Evolutionary conservation across 2,888 invertebrate genomes (phyloP).

Genomic region (Argynnis bischoffii): DNA sequence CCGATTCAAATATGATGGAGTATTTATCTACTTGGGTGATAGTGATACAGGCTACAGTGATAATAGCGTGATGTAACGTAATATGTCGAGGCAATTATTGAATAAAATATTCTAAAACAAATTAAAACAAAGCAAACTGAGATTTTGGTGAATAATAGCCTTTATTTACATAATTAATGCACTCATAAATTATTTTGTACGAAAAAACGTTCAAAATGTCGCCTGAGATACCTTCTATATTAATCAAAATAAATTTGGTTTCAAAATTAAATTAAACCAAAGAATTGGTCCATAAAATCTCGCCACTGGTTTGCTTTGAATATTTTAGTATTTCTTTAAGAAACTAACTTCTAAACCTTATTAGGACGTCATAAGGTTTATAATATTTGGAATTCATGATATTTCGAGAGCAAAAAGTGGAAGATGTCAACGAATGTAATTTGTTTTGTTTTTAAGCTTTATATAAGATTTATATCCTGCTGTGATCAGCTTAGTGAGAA

Average conservation of each 20-base stretch:
- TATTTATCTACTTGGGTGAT: too few relatives aligned
- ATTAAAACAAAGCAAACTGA: background rate
- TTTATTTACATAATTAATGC: slow-evolving; percentile 42
- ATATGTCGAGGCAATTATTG: too few relatives aligned
- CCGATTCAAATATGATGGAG: too few relatives aligned
- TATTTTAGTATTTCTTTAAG: background rate
- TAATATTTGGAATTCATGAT: slow-evolving; percentile 8
- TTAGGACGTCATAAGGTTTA: background rate
- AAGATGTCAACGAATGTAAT: slow-evolving; percentile 55
- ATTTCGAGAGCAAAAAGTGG: slow-evolving; percentile 33
- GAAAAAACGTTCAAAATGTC: slow-evolving; percentile 53
- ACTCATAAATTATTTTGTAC: slow-evolving; percentile 40
- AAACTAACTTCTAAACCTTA: slow-evolving; percentile 14
- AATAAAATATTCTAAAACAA: too few relatives aligned
- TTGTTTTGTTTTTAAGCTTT: slow-evolving; percentile 54
- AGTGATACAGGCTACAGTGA: too few relatives aligned
- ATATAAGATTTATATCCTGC: slow-evolving; percentile 63
- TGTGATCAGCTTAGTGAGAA: slow-evolving; percentile 35
- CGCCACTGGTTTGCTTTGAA: slow-evolving; percentile 34
- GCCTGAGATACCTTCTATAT: slow-evolving; percentile 50
- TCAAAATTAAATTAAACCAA: slow-evolving; percentile 65
- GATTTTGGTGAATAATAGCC: slow-evolving; percentile 21
- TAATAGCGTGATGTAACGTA: too few relatives aligned
- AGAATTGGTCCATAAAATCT: slow-evolving; percentile 44
- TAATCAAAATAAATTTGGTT: slow-evolving; percentile 61